Conservation (phyloP, 2,888 invertebrate genomes). For the Pseudococcus jackbeardsleyi region DNA sequence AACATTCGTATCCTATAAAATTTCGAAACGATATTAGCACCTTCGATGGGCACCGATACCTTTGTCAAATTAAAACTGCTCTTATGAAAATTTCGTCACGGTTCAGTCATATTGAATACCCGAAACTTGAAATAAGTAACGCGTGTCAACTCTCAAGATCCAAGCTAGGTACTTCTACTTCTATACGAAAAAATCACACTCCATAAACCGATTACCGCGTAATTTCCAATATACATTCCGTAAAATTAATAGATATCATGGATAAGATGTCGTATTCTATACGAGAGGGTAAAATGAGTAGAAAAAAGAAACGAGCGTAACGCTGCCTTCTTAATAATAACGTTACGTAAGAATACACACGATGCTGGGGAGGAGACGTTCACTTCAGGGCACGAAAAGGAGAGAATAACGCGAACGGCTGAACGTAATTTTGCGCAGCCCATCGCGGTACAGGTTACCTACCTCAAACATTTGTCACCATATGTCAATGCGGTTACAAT, state of each 20-base stretch:
- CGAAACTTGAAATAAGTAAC: background rate
- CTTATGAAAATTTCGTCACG: slow-evolving; percentile 9
- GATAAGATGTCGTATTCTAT: background rate
- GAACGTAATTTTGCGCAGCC: slow-evolving; percentile 5
- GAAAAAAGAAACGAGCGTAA: background rate
- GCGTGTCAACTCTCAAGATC: slow-evolving; percentile 5
- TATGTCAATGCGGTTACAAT: slow-evolving; percentile 54
- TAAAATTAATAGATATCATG: slow-evolving; percentile 28
- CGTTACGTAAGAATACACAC: slow-evolving; percentile 11
- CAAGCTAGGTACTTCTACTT: background rate
- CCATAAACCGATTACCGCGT: slow-evolving; percentile 31
- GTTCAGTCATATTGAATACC: background rate
- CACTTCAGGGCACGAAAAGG: background rate
- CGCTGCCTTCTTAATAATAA: slow-evolving; percentile 24
- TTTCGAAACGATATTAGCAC: background rate
- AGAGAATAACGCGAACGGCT: slow-evolving; percentile 6
- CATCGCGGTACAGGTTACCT: slow-evolving; percentile 32
- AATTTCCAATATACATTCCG: slow-evolving; percentile 25
- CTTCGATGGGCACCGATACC: background rate
- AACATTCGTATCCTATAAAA: background rate
- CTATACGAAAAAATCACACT: slow-evolving; percentile 33
- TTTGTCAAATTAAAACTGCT: background rate
- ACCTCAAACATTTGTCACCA: slow-evolving; percentile 53
- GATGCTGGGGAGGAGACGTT: background rate
- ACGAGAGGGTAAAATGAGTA: background rate